A percentile compares a stretch with the other conserved stretches of the same genome.
These are phyloP conservation scores for Plebejus melissa DNA, from an alignment of 2,888 invertebrate species.

Conservation along the genomic window DNA sequence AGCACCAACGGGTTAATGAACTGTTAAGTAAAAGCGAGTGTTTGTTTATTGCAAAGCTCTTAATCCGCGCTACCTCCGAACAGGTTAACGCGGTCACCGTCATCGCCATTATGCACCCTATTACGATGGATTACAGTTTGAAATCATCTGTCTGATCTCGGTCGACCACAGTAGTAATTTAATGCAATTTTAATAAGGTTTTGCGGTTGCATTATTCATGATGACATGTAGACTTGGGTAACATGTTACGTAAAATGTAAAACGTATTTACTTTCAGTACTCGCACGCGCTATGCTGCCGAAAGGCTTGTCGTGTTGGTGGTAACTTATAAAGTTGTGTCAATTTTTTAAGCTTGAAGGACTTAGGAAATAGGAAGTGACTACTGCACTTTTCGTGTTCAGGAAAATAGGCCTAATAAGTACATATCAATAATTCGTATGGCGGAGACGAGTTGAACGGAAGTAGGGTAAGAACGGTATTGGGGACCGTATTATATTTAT, in stretches of 20 bases:
- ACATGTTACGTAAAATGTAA: conserved; percentile 11
- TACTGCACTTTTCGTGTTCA: too few relatives aligned
- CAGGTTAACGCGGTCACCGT: neutral
- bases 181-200: conserved; percentile 26
- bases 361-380: too few relatives aligned
- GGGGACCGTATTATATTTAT: too few relatives aligned
- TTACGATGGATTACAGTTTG: neutral
- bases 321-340: too few relatives aligned
- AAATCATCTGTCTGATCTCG: neutral
- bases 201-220: conserved; percentile 26
- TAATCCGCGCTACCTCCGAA: conserved; percentile 15
- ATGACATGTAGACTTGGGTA: conserved; percentile 4
- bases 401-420: too few relatives aligned
- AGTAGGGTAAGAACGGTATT: too few relatives aligned
- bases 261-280: neutral
- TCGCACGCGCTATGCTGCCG: too few relatives aligned
- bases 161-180: conserved; percentile 15
- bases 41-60: conserved; percentile 20
- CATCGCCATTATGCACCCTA: neutral
- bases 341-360: too few relatives aligned
- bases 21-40: conserved; percentile 25
- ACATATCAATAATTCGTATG: too few relatives aligned
- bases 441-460: too few relatives aligned
- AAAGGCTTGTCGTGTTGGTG: too few relatives aligned
- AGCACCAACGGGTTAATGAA: conserved; percentile 12